phyloP scores from a whole-genome alignment of 1,140 invertebrate species.

The Rhynchophorus ferrugineus region DNA sequence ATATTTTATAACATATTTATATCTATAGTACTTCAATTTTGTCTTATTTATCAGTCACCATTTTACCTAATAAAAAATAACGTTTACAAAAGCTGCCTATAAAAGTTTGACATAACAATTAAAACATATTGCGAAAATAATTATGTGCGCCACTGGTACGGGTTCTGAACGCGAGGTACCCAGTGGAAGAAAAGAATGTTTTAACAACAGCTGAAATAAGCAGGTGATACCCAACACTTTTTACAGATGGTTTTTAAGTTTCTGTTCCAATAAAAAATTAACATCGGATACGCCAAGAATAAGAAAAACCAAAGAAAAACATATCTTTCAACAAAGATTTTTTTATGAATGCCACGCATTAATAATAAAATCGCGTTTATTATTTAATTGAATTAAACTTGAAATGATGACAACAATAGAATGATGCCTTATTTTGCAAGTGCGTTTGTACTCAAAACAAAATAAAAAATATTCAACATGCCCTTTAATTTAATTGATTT shows the following conservation, averaged over 20 bases:
- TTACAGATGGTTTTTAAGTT: conserved; percentile 17
- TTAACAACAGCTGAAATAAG: conserved; percentile 20
- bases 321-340: not conserved
- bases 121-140: too few species aligned
- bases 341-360: too few species aligned
- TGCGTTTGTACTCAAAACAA: not conserved
- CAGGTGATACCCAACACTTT: conserved; percentile 18
- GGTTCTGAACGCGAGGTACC: conserved; percentile 3
- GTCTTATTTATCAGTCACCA: too few species aligned
- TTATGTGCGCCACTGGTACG: conserved; percentile 10
- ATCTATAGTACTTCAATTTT: too few species aligned
- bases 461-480: conserved; percentile 1
- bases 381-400: too few species aligned
- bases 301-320: too few species aligned
- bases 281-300: too few species aligned
- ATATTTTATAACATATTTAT: not conserved
- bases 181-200: conserved; percentile 16
- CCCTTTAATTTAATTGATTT: not conserved
- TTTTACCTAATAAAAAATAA: not conserved
- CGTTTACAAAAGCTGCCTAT: not conserved
- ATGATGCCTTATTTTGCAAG: too few species aligned
- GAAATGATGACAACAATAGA: too few species aligned
- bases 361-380: too few species aligned
- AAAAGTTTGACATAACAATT: too few species aligned
- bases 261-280: not conserved